Evolutionary conservation across 2,797 vertebrate species (phyloP).

Genomic region (Molossus molossus): DNA sequence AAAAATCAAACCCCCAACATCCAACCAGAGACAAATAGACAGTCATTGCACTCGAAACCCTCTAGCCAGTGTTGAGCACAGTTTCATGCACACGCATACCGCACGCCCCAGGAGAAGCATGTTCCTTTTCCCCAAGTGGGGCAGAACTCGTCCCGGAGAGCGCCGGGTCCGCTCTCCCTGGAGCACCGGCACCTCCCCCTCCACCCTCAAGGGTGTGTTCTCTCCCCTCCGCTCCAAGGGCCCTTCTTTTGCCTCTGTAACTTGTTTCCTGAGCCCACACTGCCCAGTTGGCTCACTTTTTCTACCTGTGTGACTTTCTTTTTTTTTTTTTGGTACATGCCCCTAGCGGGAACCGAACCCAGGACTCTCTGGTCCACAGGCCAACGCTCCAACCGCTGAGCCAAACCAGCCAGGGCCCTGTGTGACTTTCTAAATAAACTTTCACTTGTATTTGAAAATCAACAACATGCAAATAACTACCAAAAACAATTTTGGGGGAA

Average conservation of each 20-base stretch:
- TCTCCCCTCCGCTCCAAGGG: not conserved
- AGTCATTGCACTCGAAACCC: not conserved
- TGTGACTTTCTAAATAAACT: not conserved
- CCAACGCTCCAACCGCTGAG: too few species aligned
- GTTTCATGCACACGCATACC: too few species aligned
- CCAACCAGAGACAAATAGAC: accelerated
- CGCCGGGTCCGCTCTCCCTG: too few species aligned
- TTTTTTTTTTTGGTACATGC: too few species aligned
- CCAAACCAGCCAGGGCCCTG: too few species aligned
- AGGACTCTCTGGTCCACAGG: too few species aligned
- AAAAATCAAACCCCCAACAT: not conserved
- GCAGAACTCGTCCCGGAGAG: not conserved
- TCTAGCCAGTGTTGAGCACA: not conserved
- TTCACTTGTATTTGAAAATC: not conserved
- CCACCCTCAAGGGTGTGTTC: too few species aligned
- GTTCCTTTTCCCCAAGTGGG: accelerated
- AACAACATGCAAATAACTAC: not conserved
- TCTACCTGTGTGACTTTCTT: not conserved
- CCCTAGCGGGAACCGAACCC: too few species aligned
- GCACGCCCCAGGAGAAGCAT: not conserved
- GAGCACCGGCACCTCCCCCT: too few species aligned
- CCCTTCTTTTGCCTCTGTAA: not conserved
- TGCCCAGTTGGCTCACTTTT: not conserved
- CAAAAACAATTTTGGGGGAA: not conserved
- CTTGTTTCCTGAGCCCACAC: not conserved